Evolutionary conservation across 2,113 vertebrate species (phyloP).

Genomic region (Morone chrysops): DNA sequence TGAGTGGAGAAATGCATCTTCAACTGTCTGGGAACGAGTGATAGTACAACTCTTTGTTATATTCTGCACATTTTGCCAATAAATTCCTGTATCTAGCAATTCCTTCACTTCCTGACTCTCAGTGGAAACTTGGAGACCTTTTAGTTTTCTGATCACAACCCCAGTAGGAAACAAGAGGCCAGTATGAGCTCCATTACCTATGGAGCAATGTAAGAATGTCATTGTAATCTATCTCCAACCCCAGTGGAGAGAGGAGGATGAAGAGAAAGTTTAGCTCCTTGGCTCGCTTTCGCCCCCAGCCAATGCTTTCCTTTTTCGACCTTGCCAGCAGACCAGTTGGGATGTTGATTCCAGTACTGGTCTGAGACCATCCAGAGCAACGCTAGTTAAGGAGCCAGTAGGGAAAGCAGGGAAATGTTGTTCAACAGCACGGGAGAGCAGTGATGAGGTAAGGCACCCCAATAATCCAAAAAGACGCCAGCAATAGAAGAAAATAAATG

Average conservation of each 20-base stretch:
- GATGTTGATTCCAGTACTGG: slow-evolving; percentile 41
- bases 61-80: background rate
- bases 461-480: slow-evolving; percentile 31
- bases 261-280: slow-evolving; percentile 44
- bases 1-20: slow-evolving; percentile 5
- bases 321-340: slow-evolving; percentile 53
- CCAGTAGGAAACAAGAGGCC: slow-evolving; percentile 15
- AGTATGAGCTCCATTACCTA: slow-evolving; percentile 37
- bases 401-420: slow-evolving; percentile 15
- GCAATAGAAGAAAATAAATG: slow-evolving; percentile 6
- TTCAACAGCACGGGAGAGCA: slow-evolving; percentile 23
- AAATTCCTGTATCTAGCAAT: slow-evolving; percentile 9
- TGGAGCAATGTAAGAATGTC: slow-evolving; percentile 53
- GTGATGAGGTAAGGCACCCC: slow-evolving; percentile 49
- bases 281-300: slow-evolving; percentile 33
- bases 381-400: slow-evolving; percentile 37
- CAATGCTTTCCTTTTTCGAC: slow-evolving; percentile 39
- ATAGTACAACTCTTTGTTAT: background rate
- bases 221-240: slow-evolving; percentile 43
- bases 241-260: slow-evolving; percentile 31
- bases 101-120: background rate
- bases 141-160: slow-evolving; percentile 31
- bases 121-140: slow-evolving; percentile 14
- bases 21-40: background rate
- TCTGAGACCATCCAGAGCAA: slow-evolving; percentile 37